phyloP scores from a whole-genome alignment of 37 sponge, comb jelly and placozoan genomes.

The Halichondria panicea region DNA sequence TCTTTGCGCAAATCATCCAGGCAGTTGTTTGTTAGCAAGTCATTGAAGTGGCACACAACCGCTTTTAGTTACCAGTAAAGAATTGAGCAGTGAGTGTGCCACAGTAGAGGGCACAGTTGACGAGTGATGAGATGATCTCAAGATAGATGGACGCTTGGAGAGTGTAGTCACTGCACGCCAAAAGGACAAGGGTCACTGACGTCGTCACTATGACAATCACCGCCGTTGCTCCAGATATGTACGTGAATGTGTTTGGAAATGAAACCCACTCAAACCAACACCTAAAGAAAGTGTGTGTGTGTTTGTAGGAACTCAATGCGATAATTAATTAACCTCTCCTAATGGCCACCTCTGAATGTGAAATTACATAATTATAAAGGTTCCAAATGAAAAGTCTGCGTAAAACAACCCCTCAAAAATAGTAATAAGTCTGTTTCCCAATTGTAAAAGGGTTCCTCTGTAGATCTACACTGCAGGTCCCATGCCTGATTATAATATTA shows the following conservation, averaged over 20 bases:
- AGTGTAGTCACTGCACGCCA: slow-evolving; percentile 35
- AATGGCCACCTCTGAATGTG: too few relatives aligned
- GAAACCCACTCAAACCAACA: slow-evolving; percentile 41
- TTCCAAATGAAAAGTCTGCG: too few relatives aligned
- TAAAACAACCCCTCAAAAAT: too few relatives aligned
- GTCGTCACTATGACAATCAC: background rate
- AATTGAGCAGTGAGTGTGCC: too few relatives aligned
- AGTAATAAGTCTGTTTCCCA: background rate
- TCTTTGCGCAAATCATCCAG: too few relatives aligned
- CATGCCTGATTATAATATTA: background rate
- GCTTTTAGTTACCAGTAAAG: too few relatives aligned
- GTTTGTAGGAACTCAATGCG: background rate
- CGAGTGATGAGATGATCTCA: too few relatives aligned
- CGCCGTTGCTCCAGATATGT: background rate
- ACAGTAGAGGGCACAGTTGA: too few relatives aligned
- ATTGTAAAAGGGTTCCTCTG: background rate
- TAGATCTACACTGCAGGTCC: background rate
- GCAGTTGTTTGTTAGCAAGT: too few relatives aligned
- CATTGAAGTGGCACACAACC: too few relatives aligned
- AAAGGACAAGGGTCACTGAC: background rate
- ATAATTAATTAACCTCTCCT: background rate
- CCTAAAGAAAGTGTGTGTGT: slow-evolving; percentile 7
- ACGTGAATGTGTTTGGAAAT: slow-evolving; percentile 43
- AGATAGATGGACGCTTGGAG: too few relatives aligned
- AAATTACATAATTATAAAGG: too few relatives aligned